These are phyloP conservation scores for Amblyteles armatorius DNA, from an alignment of 2,888 invertebrate genomes.

Conservation along the genomic window DNA sequence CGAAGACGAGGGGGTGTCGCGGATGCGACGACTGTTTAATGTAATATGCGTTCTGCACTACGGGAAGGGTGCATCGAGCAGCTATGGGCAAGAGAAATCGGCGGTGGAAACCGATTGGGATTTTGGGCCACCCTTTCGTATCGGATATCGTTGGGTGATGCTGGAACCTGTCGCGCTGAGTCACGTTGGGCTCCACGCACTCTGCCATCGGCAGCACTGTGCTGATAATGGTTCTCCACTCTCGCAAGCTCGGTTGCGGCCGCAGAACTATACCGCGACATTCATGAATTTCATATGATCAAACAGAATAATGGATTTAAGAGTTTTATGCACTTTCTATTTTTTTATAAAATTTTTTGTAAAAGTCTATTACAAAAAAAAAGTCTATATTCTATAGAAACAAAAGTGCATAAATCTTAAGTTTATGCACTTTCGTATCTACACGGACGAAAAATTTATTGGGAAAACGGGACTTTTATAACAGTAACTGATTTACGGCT, in stretches of 20 bases:
- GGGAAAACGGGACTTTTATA: no score
- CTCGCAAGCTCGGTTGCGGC: slow-evolving; percentile 45
- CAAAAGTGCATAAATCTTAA: no score
- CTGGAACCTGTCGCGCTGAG: slow-evolving; percentile 42
- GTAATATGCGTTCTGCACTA: neutral
- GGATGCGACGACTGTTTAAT: neutral
- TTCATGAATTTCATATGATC: slow-evolving; percentile 60
- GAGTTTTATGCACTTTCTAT: slow-evolving; percentile 18
- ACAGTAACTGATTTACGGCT: no score
- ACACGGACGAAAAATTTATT: neutral
- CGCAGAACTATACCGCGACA: slow-evolving; percentile 41
- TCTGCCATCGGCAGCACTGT: slow-evolving; percentile 36
- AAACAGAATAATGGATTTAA: slow-evolving; percentile 64
- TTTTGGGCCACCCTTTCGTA: slow-evolving; percentile 23
- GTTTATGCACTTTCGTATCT: neutral
- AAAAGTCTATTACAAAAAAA: no score
- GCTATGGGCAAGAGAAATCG: slow-evolving; percentile 18
- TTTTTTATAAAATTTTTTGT: no score
- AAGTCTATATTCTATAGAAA: no score
- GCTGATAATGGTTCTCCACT: slow-evolving; percentile 38
- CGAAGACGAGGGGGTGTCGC: neutral
- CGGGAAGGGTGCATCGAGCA: slow-evolving; percentile 11
- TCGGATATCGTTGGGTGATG: neutral
- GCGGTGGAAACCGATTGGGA: slow-evolving; percentile 23
- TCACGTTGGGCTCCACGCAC: slow-evolving; percentile 42